Percentiles rank a stretch among this genome's conserved stretches.
These are phyloP conservation scores for Morus bassanus DNA, from an alignment of 2,797 vertebrate genomes.

Conservation along the genomic window DNA sequence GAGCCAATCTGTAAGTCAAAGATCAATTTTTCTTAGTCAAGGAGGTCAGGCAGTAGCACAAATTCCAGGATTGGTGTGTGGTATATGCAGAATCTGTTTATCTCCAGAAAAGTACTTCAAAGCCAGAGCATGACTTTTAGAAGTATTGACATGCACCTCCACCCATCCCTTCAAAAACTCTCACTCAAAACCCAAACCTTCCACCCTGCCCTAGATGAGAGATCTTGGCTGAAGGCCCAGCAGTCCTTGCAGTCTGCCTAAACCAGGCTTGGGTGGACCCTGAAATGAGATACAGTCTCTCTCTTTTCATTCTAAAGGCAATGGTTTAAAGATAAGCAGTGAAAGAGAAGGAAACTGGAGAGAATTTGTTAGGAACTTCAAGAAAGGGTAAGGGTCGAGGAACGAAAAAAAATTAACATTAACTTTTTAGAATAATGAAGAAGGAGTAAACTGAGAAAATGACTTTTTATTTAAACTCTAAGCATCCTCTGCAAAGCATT, in stretches of 20 bases:
- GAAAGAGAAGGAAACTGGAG: not conserved
- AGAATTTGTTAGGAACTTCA: not conserved
- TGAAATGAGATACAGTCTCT: slow-evolving; percentile 27
- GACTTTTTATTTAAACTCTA: not conserved
- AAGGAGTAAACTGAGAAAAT: not conserved
- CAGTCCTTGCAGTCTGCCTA: not conserved
- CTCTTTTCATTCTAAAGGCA: not conserved
- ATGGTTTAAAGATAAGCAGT: not conserved
- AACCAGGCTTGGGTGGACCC: slow-evolving; percentile 21
- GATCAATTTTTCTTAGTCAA: not conserved
- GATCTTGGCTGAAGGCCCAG: slow-evolving; percentile 4
- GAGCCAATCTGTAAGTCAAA: not conserved
- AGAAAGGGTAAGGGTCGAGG: not conserved
- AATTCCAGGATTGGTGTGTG: not conserved
- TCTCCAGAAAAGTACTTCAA: not conserved
- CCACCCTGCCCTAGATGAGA: not conserved
- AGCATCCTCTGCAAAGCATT: not conserved
- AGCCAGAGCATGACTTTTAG: not conserved
- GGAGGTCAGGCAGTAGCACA: not conserved
- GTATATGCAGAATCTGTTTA: not conserved
- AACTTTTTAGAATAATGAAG: not conserved
- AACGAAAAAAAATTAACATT: not conserved
- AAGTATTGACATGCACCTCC: not conserved
- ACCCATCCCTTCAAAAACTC: slow-evolving; percentile 24
- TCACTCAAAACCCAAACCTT: slow-evolving; percentile 3